Evolutionary conservation across 2,113 vertebrate genomes (phyloP).

Genomic region (Corvus moneduloides): DNA sequence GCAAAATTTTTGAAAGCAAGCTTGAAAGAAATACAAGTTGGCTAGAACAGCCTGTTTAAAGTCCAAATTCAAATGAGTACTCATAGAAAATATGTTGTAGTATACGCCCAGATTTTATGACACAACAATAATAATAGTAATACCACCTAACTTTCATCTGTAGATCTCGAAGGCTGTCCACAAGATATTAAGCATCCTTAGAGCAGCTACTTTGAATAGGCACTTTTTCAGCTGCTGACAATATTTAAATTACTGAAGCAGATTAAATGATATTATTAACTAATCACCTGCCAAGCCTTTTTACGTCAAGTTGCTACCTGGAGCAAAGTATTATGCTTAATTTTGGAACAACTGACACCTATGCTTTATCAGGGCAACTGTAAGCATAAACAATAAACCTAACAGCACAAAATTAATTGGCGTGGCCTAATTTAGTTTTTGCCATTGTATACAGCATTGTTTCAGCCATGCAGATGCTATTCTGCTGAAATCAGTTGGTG

Average conservation of each 20-base stretch:
- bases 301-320: slow-evolving; percentile 22
- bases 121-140: slow-evolving; percentile 44
- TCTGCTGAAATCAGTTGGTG: not conserved
- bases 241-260: slow-evolving; percentile 30
- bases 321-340: slow-evolving; percentile 5
- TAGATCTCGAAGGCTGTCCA: slow-evolving; percentile 33
- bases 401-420: not conserved
- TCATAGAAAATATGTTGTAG: slow-evolving; percentile 45
- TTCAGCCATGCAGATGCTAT: not conserved
- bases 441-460: not conserved
- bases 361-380: not conserved
- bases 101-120: slow-evolving; percentile 37
- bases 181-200: slow-evolving; percentile 29
- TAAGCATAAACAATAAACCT: not conserved
- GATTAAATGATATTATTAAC: slow-evolving; percentile 30
- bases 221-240: slow-evolving; percentile 44
- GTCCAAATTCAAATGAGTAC: slow-evolving; percentile 39
- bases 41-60: not conserved
- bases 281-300: slow-evolving; percentile 51
- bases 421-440: not conserved
- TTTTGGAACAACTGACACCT: slow-evolving; percentile 25
- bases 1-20: not conserved
- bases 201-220: slow-evolving; percentile 20
- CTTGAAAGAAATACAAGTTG: not conserved
- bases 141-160: slow-evolving; percentile 50